phyloP scores from a whole-genome alignment of 2,797 vertebrate genomes.

The Tenualosa thibaudeaui region DNA sequence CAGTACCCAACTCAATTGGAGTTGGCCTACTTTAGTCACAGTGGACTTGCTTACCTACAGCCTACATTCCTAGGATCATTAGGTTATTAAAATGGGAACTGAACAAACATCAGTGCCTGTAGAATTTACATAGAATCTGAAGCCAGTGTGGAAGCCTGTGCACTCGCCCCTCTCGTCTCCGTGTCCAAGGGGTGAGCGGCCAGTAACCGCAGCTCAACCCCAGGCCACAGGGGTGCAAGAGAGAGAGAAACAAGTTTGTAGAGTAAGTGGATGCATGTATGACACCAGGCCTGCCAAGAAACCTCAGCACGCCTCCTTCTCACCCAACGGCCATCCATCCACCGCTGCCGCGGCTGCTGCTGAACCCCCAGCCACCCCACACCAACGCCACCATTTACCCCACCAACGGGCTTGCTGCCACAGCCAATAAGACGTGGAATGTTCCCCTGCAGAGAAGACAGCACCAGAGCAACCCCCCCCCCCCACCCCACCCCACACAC shows the following conservation, averaged over 20 bases:
- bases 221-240: not conserved
- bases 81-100: not conserved
- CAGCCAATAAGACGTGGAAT: slow-evolving; percentile 47
- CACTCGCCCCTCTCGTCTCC: too few relatives aligned
- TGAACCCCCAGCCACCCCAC: not conserved
- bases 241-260: not conserved
- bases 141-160: too few relatives aligned
- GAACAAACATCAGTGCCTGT: not conserved
- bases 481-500: not conserved
- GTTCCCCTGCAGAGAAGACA: slow-evolving; percentile 43
- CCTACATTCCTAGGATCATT: not conserved
- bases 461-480: not conserved
- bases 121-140: not conserved
- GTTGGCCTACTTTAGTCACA: not conserved
- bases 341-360: not conserved
- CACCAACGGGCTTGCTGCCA: slow-evolving; percentile 36
- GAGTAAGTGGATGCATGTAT: not conserved
- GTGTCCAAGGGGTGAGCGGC: not conserved
- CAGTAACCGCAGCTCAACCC: not conserved
- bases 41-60: not conserved
- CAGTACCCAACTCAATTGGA: not conserved
- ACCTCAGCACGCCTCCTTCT: not conserved
- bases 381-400: not conserved
- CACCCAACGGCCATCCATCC: not conserved
- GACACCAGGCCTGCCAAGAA: not conserved